Evolutionary conservation across 2,888 invertebrate species (phyloP).

Genomic region (Sturmia bella): DNA sequence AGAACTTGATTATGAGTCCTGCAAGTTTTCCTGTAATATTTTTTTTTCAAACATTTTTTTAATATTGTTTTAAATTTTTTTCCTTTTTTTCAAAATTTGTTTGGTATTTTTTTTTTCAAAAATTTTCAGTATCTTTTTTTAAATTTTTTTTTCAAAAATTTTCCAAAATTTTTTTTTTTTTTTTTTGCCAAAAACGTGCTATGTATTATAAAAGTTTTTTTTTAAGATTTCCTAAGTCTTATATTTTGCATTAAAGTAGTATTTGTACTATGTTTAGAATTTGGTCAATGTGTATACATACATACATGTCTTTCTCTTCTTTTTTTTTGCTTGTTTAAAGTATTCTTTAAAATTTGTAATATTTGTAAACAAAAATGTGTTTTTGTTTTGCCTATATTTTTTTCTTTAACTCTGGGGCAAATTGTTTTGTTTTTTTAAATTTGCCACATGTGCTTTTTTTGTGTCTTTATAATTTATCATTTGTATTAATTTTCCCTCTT

Average conservation of each 20-base stretch:
- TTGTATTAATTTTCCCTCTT: not conserved
- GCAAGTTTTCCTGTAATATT: no score
- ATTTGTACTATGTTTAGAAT: not conserved
- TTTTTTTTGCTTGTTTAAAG: not conserved
- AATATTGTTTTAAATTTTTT: not conserved
- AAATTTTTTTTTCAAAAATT: not conserved
- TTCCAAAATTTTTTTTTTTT: not conserved
- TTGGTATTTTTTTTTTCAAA: no score
- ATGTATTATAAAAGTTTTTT: conserved; percentile 4
- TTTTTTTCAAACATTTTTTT: not conserved
- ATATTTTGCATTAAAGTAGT: not conserved
- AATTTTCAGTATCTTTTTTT: conserved; percentile 3
- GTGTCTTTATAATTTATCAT: not conserved
- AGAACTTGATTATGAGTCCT: no score
- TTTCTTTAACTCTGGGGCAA: not conserved
- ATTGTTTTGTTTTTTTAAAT: conserved; percentile 3
- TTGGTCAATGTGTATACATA: no score
- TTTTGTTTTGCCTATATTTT: conserved; percentile 6
- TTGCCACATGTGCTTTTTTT: not conserved
- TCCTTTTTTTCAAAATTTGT: not conserved
- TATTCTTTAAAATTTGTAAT: not conserved
- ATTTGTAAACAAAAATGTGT: not conserved
- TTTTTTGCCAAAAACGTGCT: conserved; percentile 33
- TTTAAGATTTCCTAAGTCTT: conserved; percentile 1
- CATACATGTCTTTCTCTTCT: not conserved